Percentiles rank a stretch among this genome's conserved stretches.
Conservation (phyloP, 2,888 invertebrate genomes). For the Pterostichus niger region DNA sequence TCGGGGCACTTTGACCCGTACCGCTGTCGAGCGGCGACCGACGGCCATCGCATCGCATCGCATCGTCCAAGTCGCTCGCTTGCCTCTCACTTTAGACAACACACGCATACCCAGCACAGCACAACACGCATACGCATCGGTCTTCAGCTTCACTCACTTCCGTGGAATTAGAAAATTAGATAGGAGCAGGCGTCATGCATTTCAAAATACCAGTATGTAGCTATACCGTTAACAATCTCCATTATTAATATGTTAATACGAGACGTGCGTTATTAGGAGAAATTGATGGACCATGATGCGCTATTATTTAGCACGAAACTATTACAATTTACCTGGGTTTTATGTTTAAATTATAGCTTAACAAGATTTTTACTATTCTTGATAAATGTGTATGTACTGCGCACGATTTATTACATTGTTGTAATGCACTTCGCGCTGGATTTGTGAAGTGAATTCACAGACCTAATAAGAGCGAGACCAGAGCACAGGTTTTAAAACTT, state of each 20-base stretch:
- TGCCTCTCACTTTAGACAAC: slow-evolving; percentile 46
- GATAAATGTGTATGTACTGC: slow-evolving; percentile 55
- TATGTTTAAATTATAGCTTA: slow-evolving; percentile 56
- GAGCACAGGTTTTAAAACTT: no score
- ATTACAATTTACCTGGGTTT: slow-evolving; percentile 61
- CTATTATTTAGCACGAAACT: slow-evolving; percentile 59
- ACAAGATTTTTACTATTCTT: slow-evolving; percentile 36
- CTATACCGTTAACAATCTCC: slow-evolving; percentile 59
- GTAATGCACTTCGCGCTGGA: neutral
- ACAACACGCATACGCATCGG: slow-evolving; percentile 29
- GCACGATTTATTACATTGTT: slow-evolving; percentile 38
- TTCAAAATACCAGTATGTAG: slow-evolving; percentile 65
- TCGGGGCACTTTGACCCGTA: slow-evolving; percentile 63
- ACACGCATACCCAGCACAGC: slow-evolving; percentile 28
- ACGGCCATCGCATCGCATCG: slow-evolving; percentile 35
- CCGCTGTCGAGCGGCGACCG: no score
- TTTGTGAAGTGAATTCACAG: neutral
- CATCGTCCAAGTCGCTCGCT: neutral
- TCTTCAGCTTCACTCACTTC: slow-evolving; percentile 42
- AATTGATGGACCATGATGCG: slow-evolving; percentile 61
- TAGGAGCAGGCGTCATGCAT: slow-evolving; percentile 65
- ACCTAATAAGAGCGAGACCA: no score
- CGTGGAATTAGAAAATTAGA: slow-evolving; percentile 65
- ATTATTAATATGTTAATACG: slow-evolving; percentile 67
- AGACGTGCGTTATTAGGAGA: slow-evolving; percentile 60